Evolutionary conservation across 2,113 vertebrate species (phyloP).

Genomic region (Lathamus discolor): DNA sequence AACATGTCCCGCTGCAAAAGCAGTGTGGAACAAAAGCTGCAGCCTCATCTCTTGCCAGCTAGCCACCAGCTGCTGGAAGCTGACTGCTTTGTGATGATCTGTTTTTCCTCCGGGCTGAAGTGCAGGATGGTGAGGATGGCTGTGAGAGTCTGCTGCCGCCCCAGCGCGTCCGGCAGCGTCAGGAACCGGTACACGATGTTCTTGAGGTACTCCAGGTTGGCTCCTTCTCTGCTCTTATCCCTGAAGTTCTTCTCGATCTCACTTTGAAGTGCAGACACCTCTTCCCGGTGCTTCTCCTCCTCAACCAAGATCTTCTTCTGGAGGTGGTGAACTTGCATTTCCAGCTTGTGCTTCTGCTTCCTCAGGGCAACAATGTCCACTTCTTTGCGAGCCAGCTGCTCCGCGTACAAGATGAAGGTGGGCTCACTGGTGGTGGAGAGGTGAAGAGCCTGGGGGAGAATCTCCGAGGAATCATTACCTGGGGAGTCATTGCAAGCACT

Average conservation of each 20-base stretch:
- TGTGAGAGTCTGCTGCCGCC: constrained; percentile 88
- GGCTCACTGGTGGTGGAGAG: constrained; percentile 74
- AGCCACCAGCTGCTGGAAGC: constrained; percentile 85
- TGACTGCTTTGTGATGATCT: constrained; percentile 75
- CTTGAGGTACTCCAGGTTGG: constrained; percentile 97
- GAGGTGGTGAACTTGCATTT: constrained; percentile 81
- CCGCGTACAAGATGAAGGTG: constrained; percentile 88
- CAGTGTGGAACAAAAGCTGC: accelerated
- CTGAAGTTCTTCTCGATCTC: constrained; percentile 80
- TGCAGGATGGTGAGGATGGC: constrained; percentile 93
- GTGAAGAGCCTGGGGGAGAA: constrained; percentile 76
- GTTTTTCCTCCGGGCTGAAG: constrained; percentile 92
- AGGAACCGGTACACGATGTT: constrained; percentile 90
- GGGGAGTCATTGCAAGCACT: accelerated
- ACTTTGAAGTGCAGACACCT: constrained; percentile 63
- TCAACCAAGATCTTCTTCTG: constrained; percentile 77
- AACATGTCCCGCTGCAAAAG: accelerated
- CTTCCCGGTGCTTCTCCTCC: constrained; percentile 79
- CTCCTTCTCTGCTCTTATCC: constrained; percentile 87
- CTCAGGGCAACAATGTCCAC: constrained; percentile 81
- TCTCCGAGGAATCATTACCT: background rate
- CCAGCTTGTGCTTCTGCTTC: constrained; percentile 84
- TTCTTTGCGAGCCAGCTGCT: constrained; percentile 91
- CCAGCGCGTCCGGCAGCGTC: constrained; percentile 84
- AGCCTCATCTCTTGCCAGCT: constrained; percentile 75